These are phyloP conservation scores for Chelon labrosus DNA, from an alignment of 2,797 vertebrate species.

Conservation along the genomic window DNA sequence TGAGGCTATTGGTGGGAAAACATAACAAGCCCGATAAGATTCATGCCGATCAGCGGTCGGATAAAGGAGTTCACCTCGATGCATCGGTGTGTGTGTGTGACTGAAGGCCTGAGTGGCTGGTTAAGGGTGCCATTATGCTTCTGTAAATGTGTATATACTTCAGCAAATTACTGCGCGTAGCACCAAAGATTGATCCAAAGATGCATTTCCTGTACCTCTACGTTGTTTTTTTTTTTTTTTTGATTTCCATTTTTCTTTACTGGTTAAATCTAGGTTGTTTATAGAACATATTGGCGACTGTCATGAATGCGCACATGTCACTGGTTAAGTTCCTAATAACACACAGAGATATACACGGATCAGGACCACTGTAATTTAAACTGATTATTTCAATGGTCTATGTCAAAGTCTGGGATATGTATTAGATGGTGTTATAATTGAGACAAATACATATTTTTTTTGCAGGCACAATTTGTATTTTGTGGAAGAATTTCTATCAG, in stretches of 20 bases:
- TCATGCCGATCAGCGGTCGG: constrained; percentile 66
- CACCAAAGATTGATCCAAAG: constrained; percentile 17
- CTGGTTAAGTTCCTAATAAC: background rate
- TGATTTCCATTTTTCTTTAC: background rate
- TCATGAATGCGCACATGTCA: background rate
- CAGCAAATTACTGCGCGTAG: constrained; percentile 27
- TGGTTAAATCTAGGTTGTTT: constrained; percentile 46
- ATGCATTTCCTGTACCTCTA: constrained; percentile 5
- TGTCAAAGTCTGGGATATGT: background rate
- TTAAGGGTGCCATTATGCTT: constrained; percentile 18
- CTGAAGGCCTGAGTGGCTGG: constrained; percentile 27
- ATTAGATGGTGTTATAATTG: background rate
- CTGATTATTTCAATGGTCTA: no score
- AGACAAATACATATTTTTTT: no score
- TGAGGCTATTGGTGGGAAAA: constrained; percentile 61
- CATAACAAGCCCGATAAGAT: constrained; percentile 66
- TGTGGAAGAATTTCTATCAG: no score
- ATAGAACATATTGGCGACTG: constrained; percentile 11
- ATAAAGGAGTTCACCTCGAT: constrained; percentile 55
- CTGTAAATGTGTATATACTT: constrained; percentile 24
- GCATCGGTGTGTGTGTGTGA: constrained; percentile 23
- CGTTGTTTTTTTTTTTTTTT: constrained; percentile 2
- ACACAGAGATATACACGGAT: background rate
- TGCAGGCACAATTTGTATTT: no score
- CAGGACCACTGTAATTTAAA: background rate